Evolutionary conservation across 2,113 vertebrate genomes (phyloP).

Genomic region (Bombycilla garrulus): DNA sequence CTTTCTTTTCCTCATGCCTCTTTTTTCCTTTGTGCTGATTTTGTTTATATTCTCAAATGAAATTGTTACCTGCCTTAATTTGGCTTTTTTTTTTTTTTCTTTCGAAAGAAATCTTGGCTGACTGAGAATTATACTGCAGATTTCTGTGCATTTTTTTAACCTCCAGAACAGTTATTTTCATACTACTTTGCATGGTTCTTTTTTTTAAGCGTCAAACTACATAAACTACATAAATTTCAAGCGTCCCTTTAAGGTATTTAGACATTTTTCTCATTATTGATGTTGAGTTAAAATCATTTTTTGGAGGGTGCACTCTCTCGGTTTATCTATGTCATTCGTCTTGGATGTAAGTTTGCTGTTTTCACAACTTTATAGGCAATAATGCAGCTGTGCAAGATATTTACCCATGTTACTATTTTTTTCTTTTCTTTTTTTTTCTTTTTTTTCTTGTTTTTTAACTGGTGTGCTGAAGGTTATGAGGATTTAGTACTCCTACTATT

Average conservation of each 20-base stretch:
- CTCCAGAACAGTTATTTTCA: constrained; percentile 12
- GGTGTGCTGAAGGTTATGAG: background rate
- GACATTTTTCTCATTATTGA: constrained; percentile 62
- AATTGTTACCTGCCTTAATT: background rate
- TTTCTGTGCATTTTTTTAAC: constrained; percentile 38
- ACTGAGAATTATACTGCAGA: constrained; percentile 5
- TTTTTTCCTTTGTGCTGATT: background rate
- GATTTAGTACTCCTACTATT: constrained; percentile 14
- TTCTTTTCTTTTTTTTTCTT: background rate
- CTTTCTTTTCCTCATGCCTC: background rate
- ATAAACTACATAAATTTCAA: constrained; percentile 60
- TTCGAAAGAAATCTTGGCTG: constrained; percentile 26
- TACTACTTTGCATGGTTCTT: constrained; percentile 8
- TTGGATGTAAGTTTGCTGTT: constrained; percentile 27
- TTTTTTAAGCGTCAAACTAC: constrained; percentile 46
- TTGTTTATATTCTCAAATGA: constrained; percentile 19
- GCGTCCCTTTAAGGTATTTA: constrained; percentile 57
- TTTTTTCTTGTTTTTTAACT: background rate
- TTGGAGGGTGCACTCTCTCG: constrained; percentile 12
- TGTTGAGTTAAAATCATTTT: constrained; percentile 55
- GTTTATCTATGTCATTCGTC: constrained; percentile 60
- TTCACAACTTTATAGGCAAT: constrained; percentile 51
- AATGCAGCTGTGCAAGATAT: constrained; percentile 60
- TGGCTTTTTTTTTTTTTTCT: background rate
- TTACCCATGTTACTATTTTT: constrained; percentile 27